phyloP scores from a whole-genome alignment of 2,888 invertebrate genomes.

The Meghimatium bilineatum region DNA sequence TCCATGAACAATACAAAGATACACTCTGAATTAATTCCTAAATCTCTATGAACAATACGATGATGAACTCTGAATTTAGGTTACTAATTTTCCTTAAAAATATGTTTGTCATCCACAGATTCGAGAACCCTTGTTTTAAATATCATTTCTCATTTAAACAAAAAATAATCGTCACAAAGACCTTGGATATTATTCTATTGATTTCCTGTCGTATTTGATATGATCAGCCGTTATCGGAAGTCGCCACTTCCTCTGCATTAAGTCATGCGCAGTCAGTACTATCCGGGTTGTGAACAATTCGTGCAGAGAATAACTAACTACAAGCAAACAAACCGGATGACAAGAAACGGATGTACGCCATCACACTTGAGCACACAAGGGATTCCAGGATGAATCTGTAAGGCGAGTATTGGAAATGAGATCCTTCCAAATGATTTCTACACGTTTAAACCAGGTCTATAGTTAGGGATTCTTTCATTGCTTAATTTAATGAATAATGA shows the following conservation, averaged over 20 bases:
- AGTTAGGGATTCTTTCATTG: too few relatives aligned
- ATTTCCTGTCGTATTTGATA: not conserved
- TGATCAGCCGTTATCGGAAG: not conserved
- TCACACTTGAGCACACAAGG: not conserved
- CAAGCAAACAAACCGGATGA: not conserved
- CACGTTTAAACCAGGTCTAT: too few relatives aligned
- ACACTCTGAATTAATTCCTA: too few relatives aligned
- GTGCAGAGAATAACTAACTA: not conserved
- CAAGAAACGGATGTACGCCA: not conserved
- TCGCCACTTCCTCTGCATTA: not conserved
- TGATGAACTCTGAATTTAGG: too few relatives aligned
- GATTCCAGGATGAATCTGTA: not conserved
- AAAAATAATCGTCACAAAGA: too few relatives aligned
- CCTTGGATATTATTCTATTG: not conserved
- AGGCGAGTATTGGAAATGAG: not conserved
- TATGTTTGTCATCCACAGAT: too few relatives aligned
- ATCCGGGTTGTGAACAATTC: not conserved
- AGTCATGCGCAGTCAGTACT: not conserved
- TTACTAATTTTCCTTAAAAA: too few relatives aligned
- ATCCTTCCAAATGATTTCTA: not conserved
- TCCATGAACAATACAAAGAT: too few relatives aligned
- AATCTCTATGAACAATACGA: too few relatives aligned
- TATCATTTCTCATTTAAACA: too few relatives aligned
- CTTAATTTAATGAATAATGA: too few relatives aligned
- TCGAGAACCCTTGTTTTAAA: too few relatives aligned